phyloP scores from a whole-genome alignment of 53 echinoderm and acorn worm genomes.

The Stichopus horrens region DNA sequence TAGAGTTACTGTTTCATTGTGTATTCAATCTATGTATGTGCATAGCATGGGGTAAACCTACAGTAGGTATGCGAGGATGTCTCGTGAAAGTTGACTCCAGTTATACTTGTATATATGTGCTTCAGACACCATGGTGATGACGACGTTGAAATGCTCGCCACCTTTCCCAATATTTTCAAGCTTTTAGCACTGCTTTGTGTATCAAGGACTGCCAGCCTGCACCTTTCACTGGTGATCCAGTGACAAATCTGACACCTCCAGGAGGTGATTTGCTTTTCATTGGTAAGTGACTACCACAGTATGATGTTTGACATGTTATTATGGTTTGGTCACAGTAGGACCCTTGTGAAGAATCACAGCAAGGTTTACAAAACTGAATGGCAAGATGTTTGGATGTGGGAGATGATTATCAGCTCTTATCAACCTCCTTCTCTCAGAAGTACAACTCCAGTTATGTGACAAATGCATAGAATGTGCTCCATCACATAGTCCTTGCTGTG shows the following conservation, averaged over 20 bases:
- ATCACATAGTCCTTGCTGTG: neutral
- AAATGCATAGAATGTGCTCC: neutral
- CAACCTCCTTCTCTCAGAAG: neutral
- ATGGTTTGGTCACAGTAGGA: neutral
- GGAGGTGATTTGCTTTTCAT: conserved; percentile 10
- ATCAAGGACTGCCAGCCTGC: too few species aligned
- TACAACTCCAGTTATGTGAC: neutral
- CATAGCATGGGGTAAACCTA: too few species aligned
- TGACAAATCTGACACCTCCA: neutral
- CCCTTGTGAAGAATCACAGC: neutral
- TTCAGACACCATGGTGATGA: too few species aligned
- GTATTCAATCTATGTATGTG: too few species aligned
- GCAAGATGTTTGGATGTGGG: neutral
- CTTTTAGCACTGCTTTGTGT: too few species aligned
- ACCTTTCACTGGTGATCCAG: too few species aligned
- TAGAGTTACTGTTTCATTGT: too few species aligned
- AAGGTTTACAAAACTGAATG: neutral
- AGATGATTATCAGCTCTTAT: neutral
- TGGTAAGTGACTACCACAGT: neutral
- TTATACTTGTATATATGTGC: too few species aligned
- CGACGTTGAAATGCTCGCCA: too few species aligned
- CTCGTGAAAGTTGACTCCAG: too few species aligned
- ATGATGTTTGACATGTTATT: neutral
- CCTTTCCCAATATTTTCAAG: too few species aligned
- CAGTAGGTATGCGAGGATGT: too few species aligned